phyloP scores from a whole-genome alignment of 2,888 invertebrate genomes.

The Cantharis nigra region DNA sequence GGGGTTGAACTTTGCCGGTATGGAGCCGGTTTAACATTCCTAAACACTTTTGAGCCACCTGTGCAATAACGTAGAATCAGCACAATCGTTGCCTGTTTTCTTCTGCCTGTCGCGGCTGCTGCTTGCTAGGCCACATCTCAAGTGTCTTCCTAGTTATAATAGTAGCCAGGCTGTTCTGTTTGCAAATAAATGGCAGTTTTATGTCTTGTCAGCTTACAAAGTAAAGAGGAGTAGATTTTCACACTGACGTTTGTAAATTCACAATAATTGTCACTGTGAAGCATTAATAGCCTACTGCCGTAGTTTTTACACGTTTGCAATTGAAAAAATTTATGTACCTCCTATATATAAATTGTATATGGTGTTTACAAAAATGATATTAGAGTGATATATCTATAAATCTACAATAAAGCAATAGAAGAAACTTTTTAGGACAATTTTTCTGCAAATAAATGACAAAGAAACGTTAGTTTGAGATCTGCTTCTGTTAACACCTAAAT shows the following conservation, averaged over 20 bases:
- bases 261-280: slow-evolving; percentile 19
- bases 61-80: slow-evolving; percentile 41
- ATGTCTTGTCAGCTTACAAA: slow-evolving; percentile 39
- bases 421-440: background rate
- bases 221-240: slow-evolving; percentile 20
- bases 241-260: slow-evolving; percentile 29
- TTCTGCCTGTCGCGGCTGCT: slow-evolving; percentile 37
- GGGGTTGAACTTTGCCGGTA: slow-evolving; percentile 44
- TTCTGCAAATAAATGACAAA: background rate
- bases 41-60: slow-evolving; percentile 46
- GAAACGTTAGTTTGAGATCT: slow-evolving; percentile 28
- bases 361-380: slow-evolving; percentile 4
- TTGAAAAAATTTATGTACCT: slow-evolving; percentile 14
- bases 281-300: slow-evolving; percentile 23
- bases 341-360: slow-evolving; percentile 8
- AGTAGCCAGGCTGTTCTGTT: slow-evolving; percentile 39
- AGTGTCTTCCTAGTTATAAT: slow-evolving; percentile 52
- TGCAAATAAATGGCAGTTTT: slow-evolving; percentile 33
- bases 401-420: background rate
- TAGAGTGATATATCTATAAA: slow-evolving; percentile 1
- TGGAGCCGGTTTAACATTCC: slow-evolving; percentile 50
- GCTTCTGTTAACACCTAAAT: slow-evolving; percentile 18
- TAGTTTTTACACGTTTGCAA: slow-evolving; percentile 29
- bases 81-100: slow-evolving; percentile 37
- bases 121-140: slow-evolving; percentile 48